A percentile compares a stretch with the other conserved stretches of the same genome.
Evolutionary conservation across 2,797 vertebrate genomes (phyloP).

Genomic region (Gallirallus australis): DNA sequence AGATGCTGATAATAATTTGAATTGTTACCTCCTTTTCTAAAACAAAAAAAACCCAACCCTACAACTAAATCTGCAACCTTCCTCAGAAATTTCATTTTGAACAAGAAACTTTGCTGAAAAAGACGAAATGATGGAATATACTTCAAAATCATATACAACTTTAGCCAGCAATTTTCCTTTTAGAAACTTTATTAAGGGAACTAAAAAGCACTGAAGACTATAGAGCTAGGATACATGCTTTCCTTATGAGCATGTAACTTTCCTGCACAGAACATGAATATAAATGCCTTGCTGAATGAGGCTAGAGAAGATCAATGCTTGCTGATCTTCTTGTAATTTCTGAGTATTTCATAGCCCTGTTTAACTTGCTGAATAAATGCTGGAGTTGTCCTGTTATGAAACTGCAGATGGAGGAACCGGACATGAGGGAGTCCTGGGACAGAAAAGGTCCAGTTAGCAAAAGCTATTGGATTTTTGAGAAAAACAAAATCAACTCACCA

Average conservation of each 20-base stretch:
- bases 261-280: neutral
- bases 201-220: neutral
- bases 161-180: neutral
- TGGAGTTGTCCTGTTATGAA: neutral
- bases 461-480: neutral
- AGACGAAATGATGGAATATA: neutral
- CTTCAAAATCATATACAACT: neutral
- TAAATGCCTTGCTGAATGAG: neutral
- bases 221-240: neutral
- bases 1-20: neutral
- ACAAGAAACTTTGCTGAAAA: neutral
- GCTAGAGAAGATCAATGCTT: neutral
- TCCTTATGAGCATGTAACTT: neutral
- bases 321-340: no score
- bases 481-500: neutral
- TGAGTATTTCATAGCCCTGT: neutral
- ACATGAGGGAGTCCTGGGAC: neutral
- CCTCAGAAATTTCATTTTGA: constrained; percentile 20
- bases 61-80: neutral
- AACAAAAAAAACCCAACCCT: no score
- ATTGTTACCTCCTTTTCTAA: neutral
- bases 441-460: neutral
- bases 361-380: neutral
- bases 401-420: neutral
- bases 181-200: neutral